Percentiles rank a stretch among this genome's conserved stretches.
These are phyloP conservation scores for Rallus crepitans DNA, from an alignment of 2,797 vertebrate species.

Conservation along the genomic window DNA sequence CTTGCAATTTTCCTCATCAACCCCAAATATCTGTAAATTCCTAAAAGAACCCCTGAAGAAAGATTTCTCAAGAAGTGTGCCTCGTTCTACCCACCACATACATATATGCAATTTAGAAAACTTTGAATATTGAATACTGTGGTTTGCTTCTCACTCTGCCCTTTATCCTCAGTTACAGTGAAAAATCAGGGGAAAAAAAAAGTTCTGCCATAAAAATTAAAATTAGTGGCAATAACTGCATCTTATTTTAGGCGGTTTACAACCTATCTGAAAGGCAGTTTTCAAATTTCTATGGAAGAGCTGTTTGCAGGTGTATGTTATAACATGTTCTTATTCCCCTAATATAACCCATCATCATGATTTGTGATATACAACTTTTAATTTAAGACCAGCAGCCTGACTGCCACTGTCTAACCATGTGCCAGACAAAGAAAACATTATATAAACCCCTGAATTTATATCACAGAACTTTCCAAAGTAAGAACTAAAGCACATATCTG, in stretches of 20 bases:
- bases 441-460: neutral
- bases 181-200: neutral
- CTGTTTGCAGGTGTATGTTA: neutral
- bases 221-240: neutral
- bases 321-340: neutral
- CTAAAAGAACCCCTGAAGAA: neutral
- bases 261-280: neutral
- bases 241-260: neutral
- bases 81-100: neutral
- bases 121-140: accelerated
- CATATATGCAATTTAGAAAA: neutral
- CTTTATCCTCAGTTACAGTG: neutral
- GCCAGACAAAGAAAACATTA: neutral
- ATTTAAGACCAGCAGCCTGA: neutral
- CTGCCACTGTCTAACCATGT: neutral
- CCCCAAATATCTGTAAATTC: neutral
- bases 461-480: neutral
- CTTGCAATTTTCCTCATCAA: neutral
- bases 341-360: neutral
- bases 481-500: neutral
- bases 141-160: accelerated
- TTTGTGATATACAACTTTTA: neutral
- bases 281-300: neutral
- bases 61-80: neutral
- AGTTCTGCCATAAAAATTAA: neutral